Base-by-base conservation (phyloP, 2,797 vertebrate species). In the Micrastur ruficollis region DNA sequence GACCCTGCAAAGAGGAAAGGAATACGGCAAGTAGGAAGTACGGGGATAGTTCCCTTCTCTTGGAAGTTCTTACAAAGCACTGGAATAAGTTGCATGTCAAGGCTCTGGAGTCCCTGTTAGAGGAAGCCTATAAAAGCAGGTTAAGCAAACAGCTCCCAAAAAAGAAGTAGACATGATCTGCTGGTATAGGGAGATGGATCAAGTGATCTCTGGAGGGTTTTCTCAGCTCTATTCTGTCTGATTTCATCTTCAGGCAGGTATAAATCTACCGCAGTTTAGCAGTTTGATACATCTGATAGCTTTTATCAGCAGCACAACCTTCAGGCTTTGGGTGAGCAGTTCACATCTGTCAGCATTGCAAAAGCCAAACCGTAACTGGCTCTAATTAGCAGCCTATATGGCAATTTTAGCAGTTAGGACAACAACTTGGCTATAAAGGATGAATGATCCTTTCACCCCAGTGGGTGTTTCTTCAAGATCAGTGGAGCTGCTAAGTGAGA, bases 381-480 rank as follows among this genome's bases (percentile, higher is more conserved):
- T 67, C n/a, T 87, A 82, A 95, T 91, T 91, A 93, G 61, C 56
- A 65, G 62, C 34, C 53, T 62, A 36, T 3, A 26, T 58, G 65
- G 65, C 67, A 53, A 65, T 93, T 94, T 92, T 36, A 89, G 82
- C 78, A 86, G 89, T 53, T 50, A 81, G 67, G 86, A 76, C 88
- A 95, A 70, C 71, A 93, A 81, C 22, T n/a, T 74, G 86, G 27
- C 65, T 91, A 44, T 89, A 85, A 89, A 90, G 38, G 58, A 47
- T 83, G 86, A 96, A 93, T 32, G 52, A 65, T 94, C 61, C 67
- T 89, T 95, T 94, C 83, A 87, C 71, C 65, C 81, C 36, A 40
- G 25, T 78, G 92, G 31, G 27, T 93, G 52, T 93, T 96, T 94
- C 93, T 85, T 91, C 83, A 81, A 53, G 55, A 36, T 82, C 61